Evolutionary conservation across 1,140 invertebrate genomes (phyloP).

Genomic region (Wiebesia pumilae): DNA sequence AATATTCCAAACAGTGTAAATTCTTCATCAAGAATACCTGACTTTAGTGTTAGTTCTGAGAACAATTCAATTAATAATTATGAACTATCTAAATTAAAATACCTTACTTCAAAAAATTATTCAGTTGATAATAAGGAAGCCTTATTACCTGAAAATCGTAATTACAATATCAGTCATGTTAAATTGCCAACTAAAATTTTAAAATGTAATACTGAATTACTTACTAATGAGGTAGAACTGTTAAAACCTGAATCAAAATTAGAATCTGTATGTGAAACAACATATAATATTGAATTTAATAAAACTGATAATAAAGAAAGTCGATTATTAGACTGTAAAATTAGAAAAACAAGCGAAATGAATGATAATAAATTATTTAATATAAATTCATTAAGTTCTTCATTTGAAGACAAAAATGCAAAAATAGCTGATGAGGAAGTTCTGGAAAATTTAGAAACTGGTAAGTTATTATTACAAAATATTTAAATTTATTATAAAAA

Average conservation of each 20-base stretch:
- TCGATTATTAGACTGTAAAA: conserved; percentile 66
- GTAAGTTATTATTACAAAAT: not conserved
- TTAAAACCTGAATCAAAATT: conserved; percentile 65
- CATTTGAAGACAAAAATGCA: conserved; percentile 70
- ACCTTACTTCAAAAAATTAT: not conserved
- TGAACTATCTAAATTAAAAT: not conserved
- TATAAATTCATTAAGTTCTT: conserved; percentile 71
- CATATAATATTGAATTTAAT: not conserved
- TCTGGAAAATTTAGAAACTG: conserved; percentile 66
- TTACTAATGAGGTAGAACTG: conserved; percentile 70
- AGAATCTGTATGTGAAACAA: conserved; percentile 5
- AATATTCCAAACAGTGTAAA: not conserved
- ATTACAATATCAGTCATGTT: not conserved
- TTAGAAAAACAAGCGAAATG: conserved; percentile 66
- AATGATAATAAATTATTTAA: conserved; percentile 71
- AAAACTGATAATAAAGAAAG: not conserved
- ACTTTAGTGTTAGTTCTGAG: not conserved
- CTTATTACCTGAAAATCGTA: not conserved
- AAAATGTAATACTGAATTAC: conserved; percentile 71
- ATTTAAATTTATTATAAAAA: too few relatives aligned
- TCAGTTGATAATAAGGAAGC: not conserved
- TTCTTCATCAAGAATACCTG: not conserved
- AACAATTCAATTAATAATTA: not conserved
- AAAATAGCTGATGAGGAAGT: conserved; percentile 72
- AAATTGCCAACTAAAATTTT: conserved; percentile 69